Evolutionary conservation across 1,140 invertebrate species (phyloP).

Genomic region (Diorhabda carinulata): DNA sequence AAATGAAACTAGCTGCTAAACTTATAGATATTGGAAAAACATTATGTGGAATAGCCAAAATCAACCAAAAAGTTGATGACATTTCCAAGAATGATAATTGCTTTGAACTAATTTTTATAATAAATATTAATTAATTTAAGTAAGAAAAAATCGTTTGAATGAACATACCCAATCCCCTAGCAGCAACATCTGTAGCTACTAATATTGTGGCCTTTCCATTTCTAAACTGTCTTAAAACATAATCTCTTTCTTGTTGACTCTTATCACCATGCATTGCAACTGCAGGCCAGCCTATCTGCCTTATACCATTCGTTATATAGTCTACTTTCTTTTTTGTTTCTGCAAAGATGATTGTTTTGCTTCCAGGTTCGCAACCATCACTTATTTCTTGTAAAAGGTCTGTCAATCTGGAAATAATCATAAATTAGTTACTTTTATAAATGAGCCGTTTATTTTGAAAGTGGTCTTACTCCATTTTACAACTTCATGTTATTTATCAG

Average conservation of each 20-base stretch:
- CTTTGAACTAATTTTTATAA: too few species aligned
- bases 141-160: too few species aligned
- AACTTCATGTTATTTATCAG: too few species aligned
- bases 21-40: too few species aligned
- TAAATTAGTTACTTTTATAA: slow-evolving; percentile 49
- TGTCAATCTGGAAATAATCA: slow-evolving; percentile 54
- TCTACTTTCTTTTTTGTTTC: slow-evolving; percentile 97
- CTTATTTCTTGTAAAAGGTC: slow-evolving; percentile 83
- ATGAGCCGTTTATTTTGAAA: slow-evolving; percentile 77
- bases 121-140: neutral
- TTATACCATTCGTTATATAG: slow-evolving; percentile 83
- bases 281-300: slow-evolving; percentile 84
- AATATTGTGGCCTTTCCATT: slow-evolving; percentile 85
- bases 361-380: slow-evolving; percentile 76
- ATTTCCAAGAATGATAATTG: too few species aligned
- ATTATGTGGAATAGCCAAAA: too few species aligned
- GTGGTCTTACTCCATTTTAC: slow-evolving; percentile 61
- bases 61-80: too few species aligned
- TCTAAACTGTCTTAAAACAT: slow-evolving; percentile 92
- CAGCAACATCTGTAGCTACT: slow-evolving; percentile 97
- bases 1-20: too few species aligned
- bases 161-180: slow-evolving; percentile 91
- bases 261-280: slow-evolving; percentile 97
- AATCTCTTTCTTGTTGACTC: slow-evolving; percentile 92
- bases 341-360: slow-evolving; percentile 94